Conservation (phyloP, 2,888 invertebrate species). For the Heliconius ethilla region DNA sequence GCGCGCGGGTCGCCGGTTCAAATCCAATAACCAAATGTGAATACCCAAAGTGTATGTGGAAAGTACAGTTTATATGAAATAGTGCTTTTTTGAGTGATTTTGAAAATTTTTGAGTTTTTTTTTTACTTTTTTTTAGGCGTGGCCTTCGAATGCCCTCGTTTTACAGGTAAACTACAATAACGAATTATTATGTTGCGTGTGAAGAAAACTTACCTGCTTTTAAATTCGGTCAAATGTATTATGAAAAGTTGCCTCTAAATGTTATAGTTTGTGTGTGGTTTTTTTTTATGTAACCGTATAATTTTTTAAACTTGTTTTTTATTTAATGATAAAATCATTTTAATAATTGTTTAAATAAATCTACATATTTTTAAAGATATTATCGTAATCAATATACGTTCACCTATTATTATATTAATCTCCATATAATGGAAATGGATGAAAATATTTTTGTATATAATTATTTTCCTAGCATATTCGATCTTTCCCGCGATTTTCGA, state of each 20-base stretch:
- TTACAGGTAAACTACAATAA: constrained; percentile 59
- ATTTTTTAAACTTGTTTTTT: neutral
- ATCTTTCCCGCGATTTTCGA: neutral
- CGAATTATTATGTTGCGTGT: constrained; percentile 72
- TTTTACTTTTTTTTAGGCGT: constrained; percentile 50
- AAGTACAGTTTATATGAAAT: constrained; percentile 10
- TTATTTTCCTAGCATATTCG: neutral
- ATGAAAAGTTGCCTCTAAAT: neutral
- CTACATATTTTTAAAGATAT: too few relatives aligned
- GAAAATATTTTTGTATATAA: too few relatives aligned
- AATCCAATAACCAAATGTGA: constrained; percentile 35
- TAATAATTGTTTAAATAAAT: neutral
- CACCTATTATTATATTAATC: too few relatives aligned
- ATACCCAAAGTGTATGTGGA: constrained; percentile 62
- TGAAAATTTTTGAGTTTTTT: constrained; percentile 49
- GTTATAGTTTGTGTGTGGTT: constrained; percentile 5
- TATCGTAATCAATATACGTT: too few relatives aligned
- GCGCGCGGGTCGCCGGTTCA: constrained; percentile 58
- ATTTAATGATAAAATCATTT: neutral
- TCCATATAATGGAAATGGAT: too few relatives aligned
- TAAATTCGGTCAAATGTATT: constrained; percentile 42
- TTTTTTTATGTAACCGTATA: neutral
- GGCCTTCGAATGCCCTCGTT: constrained; percentile 27
- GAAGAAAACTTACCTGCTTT: constrained; percentile 44
- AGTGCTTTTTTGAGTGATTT: constrained; percentile 32